A percentile compares a stretch with the other conserved stretches of the same genome.
These are phyloP conservation scores for Catocala sponsa DNA, from an alignment of 2,888 invertebrate genomes.

Conservation along the genomic window DNA sequence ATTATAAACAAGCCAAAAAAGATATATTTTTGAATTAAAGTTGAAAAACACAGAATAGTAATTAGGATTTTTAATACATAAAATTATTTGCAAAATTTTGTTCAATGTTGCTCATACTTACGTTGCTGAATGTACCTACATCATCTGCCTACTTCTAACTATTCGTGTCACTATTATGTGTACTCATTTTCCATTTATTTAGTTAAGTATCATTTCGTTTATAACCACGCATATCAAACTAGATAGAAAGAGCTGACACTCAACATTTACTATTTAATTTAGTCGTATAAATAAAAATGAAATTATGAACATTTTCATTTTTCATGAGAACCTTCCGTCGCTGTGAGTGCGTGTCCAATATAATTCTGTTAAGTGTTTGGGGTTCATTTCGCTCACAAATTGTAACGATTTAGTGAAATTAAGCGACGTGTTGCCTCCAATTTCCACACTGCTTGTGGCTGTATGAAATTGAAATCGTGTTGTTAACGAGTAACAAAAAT, in stretches of 20 bases:
- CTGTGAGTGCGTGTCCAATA: slow-evolving; percentile 71
- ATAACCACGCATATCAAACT: slow-evolving; percentile 11
- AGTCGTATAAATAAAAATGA: slow-evolving; percentile 28
- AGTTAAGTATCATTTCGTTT: slow-evolving; percentile 1
- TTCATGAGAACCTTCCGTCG: slow-evolving; percentile 37
- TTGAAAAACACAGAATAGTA: too few species aligned
- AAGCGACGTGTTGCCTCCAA: slow-evolving; percentile 67
- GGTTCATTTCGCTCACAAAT: slow-evolving; percentile 75
- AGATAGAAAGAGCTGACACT: slow-evolving; percentile 11
- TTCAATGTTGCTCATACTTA: too few species aligned
- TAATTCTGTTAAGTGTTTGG: slow-evolving; percentile 74
- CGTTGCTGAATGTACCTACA: too few species aligned
- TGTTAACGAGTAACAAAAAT: slow-evolving; percentile 73
- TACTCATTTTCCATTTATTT: slow-evolving; percentile 3
- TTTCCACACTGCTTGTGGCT: slow-evolving; percentile 66
- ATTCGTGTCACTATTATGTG: neutral
- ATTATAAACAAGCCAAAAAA: too few species aligned
- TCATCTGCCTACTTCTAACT: too few species aligned
- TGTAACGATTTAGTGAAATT: slow-evolving; percentile 74
- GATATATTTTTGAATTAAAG: too few species aligned
- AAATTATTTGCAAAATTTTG: too few species aligned
- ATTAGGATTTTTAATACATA: too few species aligned
- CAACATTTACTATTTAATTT: slow-evolving; percentile 28
- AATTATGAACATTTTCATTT: slow-evolving; percentile 43
- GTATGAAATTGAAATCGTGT: slow-evolving; percentile 79